Percentiles rank a stretch among this genome's conserved stretches.
Conservation (phyloP, 1,140 invertebrate species). For the Bombus ignitus region DNA sequence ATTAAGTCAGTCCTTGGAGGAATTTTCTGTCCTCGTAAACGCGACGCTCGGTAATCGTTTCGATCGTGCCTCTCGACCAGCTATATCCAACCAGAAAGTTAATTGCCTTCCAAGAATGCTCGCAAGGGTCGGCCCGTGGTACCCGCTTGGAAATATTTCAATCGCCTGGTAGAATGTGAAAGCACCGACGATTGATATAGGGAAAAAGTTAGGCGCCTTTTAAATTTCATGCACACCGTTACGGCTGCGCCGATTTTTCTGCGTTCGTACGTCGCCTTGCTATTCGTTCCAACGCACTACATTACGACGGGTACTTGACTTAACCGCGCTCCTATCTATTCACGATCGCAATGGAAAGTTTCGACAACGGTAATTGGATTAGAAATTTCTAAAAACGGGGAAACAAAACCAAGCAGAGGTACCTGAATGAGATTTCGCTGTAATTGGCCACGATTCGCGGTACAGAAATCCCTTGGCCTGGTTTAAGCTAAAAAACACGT, state of each 20-base stretch:
- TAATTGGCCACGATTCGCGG: conserved; percentile 35
- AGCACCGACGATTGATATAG: not conserved
- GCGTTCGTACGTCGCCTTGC: not conserved
- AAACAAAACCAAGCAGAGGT: not conserved
- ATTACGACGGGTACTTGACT: not conserved
- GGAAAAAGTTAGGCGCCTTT: not conserved
- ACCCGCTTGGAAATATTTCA: not conserved
- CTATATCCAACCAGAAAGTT: conserved; percentile 18
- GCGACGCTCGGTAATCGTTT: conserved; percentile 42
- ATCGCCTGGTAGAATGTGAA: conserved; percentile 2
- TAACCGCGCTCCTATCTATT: not conserved
- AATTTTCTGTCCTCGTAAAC: conserved; percentile 56
- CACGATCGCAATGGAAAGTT: conserved; percentile 30
- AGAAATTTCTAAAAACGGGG: not conserved
- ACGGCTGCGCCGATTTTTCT: too few relatives aligned
- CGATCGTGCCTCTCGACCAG: conserved; percentile 27
- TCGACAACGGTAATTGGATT: conserved; percentile 19
- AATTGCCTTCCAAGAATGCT: conserved; percentile 24
- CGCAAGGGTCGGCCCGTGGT: not conserved
- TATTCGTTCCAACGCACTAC: too few relatives aligned
- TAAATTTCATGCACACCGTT: not conserved
- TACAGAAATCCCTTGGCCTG: conserved; percentile 23
- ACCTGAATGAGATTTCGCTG: not conserved
- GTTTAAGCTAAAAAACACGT: not conserved
- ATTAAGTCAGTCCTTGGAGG: conserved; percentile 57